A percentile compares a stretch with the other conserved stretches of the same genome.
Evolutionary conservation across 2,888 invertebrate genomes (phyloP).

Genomic region (Hydrotaea diabolus): DNA sequence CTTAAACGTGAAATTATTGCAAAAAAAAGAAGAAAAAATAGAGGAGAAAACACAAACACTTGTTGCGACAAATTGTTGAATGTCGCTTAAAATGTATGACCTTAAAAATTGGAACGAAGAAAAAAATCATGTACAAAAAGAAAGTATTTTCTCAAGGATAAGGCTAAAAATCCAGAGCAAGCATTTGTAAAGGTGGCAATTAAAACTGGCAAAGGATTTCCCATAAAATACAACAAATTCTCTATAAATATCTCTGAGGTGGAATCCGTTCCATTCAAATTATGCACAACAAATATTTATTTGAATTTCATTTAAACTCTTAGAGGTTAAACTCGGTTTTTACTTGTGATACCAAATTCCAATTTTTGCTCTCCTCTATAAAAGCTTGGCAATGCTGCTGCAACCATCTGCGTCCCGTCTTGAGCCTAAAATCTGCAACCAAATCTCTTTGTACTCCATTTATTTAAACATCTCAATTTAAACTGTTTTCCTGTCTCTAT

Average conservation of each 20-base stretch:
- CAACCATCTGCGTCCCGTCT: no score
- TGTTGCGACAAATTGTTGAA: constrained; percentile 80
- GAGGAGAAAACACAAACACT: constrained; percentile 72
- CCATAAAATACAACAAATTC: no score
- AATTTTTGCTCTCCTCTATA: no score
- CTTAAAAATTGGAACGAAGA: constrained; percentile 60
- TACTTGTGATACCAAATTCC: no score
- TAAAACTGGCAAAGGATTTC: no score
- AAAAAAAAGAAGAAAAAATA: constrained; percentile 12
- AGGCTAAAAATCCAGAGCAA: constrained; percentile 45
- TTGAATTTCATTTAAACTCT: no score
- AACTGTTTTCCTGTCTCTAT: constrained; percentile 30
- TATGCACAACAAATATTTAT: no score
- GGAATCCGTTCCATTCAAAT: no score
- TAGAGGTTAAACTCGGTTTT: no score
- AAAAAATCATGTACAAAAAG: not conserved
- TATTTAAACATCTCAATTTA: constrained; percentile 61
- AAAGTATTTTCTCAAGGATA: not conserved
- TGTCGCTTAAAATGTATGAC: constrained; percentile 79
- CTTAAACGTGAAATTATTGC: constrained; percentile 27
- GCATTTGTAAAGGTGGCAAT: no score
- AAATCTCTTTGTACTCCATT: constrained; percentile 37
- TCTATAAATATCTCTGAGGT: no score
- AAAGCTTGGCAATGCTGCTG: no score
- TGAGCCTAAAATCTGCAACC: not conserved